These are phyloP conservation scores for Apodemus agrarius DNA, from an alignment of 2,797 vertebrate species.

Conservation along the genomic window DNA sequence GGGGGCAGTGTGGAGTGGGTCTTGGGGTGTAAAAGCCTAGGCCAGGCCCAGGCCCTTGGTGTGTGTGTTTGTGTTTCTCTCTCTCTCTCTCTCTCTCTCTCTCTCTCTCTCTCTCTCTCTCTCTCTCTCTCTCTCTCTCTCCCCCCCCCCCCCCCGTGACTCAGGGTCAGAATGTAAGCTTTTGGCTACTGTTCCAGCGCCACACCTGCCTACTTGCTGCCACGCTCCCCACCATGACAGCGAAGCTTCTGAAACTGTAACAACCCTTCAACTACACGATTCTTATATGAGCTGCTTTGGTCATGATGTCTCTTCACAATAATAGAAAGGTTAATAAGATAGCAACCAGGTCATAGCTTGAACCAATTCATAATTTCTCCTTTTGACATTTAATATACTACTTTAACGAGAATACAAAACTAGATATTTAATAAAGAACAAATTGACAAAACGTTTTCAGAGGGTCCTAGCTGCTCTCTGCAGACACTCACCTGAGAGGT, in stretches of 20 bases:
- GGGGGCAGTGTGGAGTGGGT: background rate
- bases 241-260: background rate
- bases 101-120: too few species aligned
- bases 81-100: too few species aligned
- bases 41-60: background rate
- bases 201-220: background rate
- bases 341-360: background rate
- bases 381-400: background rate
- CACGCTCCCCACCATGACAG: background rate
- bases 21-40: background rate
- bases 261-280: background rate
- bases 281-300: background rate
- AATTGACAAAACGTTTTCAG: background rate
- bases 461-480: fast-evolving
- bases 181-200: background rate
- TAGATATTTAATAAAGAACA: background rate
- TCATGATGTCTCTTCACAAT: background rate
- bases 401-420: background rate
- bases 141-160: too few species aligned
- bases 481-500: slow-evolving; percentile 88
- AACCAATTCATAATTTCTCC: background rate
- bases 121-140: background rate
- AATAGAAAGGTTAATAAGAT: background rate
- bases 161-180: background rate
- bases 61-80: fast-evolving